Evolutionary conservation across 1,140 invertebrate species (phyloP).

Genomic region (Bradynema listronoti): DNA sequence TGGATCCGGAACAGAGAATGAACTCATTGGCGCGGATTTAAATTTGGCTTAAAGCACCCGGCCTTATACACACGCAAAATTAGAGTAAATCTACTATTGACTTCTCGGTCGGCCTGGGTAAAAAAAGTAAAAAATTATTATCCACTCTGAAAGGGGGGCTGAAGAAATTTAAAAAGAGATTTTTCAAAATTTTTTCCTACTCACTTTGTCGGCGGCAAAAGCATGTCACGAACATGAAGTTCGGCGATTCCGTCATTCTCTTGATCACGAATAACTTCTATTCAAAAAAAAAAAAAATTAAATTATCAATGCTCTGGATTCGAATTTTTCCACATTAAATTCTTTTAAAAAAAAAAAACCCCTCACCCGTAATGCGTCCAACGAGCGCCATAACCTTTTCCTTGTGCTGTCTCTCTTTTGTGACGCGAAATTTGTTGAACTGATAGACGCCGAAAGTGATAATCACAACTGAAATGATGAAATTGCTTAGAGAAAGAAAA

Average conservation of each 20-base stretch:
- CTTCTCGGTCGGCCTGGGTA: no score
- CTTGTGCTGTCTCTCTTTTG: conserved; percentile 18
- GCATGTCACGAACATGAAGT: conserved; percentile 41
- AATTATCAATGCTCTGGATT: neutral
- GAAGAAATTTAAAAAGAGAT: no score
- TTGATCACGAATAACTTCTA: conserved; percentile 39
- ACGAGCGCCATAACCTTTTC: conserved; percentile 25
- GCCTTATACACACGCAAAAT: no score
- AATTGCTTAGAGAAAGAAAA: no score
- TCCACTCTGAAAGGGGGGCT: no score
- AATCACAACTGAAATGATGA: conserved; percentile 35
- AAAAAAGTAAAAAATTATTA: no score
- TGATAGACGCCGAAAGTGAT: conserved; percentile 14
- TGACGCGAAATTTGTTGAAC: conserved; percentile 12
- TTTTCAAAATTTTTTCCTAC: neutral
- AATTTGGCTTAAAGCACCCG: no score
- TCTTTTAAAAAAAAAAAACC: neutral
- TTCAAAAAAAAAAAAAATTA: conserved; percentile 17
- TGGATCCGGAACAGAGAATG: no score
- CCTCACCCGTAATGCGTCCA: conserved; percentile 39
- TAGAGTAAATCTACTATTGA: no score
- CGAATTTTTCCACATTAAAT: no score
- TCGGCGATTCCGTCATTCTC: conserved; percentile 38
- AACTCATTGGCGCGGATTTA: no score
- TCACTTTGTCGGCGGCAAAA: conserved; percentile 41